Conservation (phyloP, 2,888 invertebrate genomes). For the Pardosa pseudoannulata region DNA sequence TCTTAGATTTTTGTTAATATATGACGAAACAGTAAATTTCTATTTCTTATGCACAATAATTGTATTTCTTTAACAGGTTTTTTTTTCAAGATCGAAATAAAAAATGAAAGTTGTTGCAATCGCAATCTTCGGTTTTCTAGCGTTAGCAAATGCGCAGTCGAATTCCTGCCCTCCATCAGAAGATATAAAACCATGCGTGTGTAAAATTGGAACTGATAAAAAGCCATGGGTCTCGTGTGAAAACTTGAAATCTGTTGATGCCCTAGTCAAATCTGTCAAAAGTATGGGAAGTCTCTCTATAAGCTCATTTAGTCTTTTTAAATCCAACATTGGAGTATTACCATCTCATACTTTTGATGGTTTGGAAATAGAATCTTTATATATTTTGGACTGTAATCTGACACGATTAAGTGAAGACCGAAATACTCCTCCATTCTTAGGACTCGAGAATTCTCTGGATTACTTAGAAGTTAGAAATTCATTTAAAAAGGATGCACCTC, state of each 20-base stretch:
- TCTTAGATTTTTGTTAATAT: no score
- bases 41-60: no score
- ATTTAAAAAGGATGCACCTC: conserved; percentile 26
- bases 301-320: conserved; percentile 4
- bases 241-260: conserved; percentile 21
- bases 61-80: no score
- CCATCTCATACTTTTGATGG: conserved; percentile 33
- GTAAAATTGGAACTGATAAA: neutral
- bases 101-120: conserved; percentile 22
- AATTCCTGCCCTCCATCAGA: conserved; percentile 27
- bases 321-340: conserved; percentile 39
- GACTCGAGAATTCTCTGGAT: conserved; percentile 38
- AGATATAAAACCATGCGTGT: conserved; percentile 52
- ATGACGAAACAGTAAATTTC: no score
- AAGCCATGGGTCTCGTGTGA: conserved; percentile 25
- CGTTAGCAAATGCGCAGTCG: neutral
- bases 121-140: neutral
- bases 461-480: conserved; percentile 33
- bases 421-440: conserved; percentile 48
- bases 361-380: conserved; percentile 23
- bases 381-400: conserved; percentile 32
- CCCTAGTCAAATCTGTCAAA: conserved; percentile 22
- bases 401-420: conserved; percentile 32
- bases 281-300: conserved; percentile 33
- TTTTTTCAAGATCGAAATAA: neutral